phyloP scores from a whole-genome alignment of 2,113 vertebrate genomes.

The Siniperca chuatsi region DNA sequence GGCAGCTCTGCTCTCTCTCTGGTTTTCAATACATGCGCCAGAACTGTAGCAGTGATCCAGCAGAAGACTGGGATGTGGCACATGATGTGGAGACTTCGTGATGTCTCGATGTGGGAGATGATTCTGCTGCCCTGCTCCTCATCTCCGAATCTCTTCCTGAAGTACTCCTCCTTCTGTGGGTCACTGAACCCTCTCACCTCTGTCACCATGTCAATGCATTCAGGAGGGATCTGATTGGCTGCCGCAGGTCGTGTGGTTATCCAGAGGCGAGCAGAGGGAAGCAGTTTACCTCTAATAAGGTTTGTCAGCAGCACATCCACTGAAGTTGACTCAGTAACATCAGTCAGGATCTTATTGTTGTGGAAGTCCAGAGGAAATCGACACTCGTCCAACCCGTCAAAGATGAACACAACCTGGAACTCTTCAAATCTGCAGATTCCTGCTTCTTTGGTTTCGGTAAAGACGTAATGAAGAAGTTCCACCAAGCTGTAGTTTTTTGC shows the following conservation, averaged over 20 bases:
- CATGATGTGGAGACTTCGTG: conserved; percentile 43
- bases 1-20: conserved; percentile 12
- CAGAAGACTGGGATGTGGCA: conserved; percentile 55
- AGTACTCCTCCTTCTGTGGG: conserved; percentile 41
- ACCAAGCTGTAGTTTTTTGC: conserved; percentile 29
- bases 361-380: conserved; percentile 42
- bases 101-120: conserved; percentile 27
- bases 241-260: conserved; percentile 45
- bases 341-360: conserved; percentile 16
- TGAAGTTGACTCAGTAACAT: conserved; percentile 16
- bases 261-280: conserved; percentile 46
- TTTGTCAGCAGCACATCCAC: conserved; percentile 52
- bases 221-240: conserved; percentile 43
- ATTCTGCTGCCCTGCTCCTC: conserved; percentile 14
- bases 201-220: conserved; percentile 42
- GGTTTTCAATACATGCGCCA: not conserved
- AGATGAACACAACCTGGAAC: conserved; percentile 37
- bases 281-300: conserved; percentile 46
- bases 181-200: conserved; percentile 50
- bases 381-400: conserved; percentile 48
- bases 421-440: conserved; percentile 22
- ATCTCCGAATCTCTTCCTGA: conserved; percentile 31
- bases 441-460: conserved; percentile 40
- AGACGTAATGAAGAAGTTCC: conserved; percentile 28
- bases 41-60: conserved; percentile 45